A percentile compares a stretch with the other conserved stretches of the same genome.
These are phyloP conservation scores for Tinea semifulvella DNA, from an alignment of 2,888 invertebrate species.

Conservation along the genomic window DNA sequence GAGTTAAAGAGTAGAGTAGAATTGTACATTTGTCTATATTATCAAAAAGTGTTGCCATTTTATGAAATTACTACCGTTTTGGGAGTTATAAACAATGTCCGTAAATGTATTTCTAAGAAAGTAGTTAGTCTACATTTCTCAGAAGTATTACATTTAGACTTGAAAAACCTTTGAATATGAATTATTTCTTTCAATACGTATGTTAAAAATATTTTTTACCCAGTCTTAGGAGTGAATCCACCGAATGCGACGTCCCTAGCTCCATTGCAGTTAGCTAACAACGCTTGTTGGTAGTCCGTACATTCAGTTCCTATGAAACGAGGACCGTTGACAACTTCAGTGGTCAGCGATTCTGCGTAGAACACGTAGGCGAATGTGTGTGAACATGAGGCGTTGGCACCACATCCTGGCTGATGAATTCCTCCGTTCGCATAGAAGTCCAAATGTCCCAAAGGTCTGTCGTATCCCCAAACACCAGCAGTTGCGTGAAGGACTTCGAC, in stretches of 20 bases:
- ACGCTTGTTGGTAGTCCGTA: slow-evolving; percentile 33
- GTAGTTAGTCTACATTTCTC: too few species aligned
- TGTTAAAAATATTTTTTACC: slow-evolving; percentile 26
- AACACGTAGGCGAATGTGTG: slow-evolving; percentile 36
- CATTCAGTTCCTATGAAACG: slow-evolving; percentile 46
- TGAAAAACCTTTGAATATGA: too few species aligned
- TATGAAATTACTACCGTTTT: too few species aligned
- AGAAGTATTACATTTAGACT: too few species aligned
- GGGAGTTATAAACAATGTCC: too few species aligned
- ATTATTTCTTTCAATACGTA: too few species aligned
- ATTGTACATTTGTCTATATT: too few species aligned
- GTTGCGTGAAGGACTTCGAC: slow-evolving; percentile 54
- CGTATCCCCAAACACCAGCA: slow-evolving; percentile 41
- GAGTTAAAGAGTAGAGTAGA: too few species aligned
- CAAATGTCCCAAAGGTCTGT: slow-evolving; percentile 42
- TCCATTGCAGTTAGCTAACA: slow-evolving; percentile 31
- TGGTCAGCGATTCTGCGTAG: slow-evolving; percentile 43
- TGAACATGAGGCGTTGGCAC: slow-evolving; percentile 31
- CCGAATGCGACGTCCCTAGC: slow-evolving; percentile 35
- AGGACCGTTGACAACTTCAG: slow-evolving; percentile 24
- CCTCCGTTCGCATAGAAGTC: slow-evolving; percentile 58
- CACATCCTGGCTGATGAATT: slow-evolving; percentile 37
- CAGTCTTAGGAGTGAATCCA: slow-evolving; percentile 30
- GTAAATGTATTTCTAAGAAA: too few species aligned
- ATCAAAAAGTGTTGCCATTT: too few species aligned